Percentiles rank a stretch among this genome's conserved stretches.
Evolutionary conservation across 2,888 invertebrate genomes (phyloP).

Genomic region (Terebella lapidaria): DNA sequence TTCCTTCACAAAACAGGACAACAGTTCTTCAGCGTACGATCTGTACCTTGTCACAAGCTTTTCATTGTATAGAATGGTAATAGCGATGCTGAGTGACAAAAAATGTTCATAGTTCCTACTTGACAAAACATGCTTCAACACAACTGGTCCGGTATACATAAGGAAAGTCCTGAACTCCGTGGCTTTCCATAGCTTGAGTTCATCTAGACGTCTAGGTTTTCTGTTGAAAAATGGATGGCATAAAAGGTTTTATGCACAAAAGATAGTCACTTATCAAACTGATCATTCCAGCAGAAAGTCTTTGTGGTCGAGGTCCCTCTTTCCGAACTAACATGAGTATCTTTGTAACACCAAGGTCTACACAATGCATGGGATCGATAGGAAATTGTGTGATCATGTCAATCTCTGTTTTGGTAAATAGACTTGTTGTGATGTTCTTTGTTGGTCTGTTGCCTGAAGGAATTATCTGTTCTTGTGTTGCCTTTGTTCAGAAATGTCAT

Average conservation of each 20-base stretch:
- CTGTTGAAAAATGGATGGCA: conserved; percentile 5
- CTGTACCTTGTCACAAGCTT: neutral
- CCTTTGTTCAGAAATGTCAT: conserved; percentile 2
- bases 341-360: conserved; percentile 4
- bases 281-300: neutral
- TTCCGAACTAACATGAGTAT: neutral
- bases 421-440: conserved; percentile 4
- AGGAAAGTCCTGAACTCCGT: conserved; percentile 2
- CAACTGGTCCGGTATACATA: conserved; percentile 4
- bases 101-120: neutral
- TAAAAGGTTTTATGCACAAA: neutral
- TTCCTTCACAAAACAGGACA: neutral
- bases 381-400: conserved; percentile 7
- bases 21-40: neutral
- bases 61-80: neutral
- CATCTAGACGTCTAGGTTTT: conserved; percentile 3
- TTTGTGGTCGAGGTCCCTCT: neutral
- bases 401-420: neutral
- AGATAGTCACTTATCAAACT: neutral
- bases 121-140: neutral
- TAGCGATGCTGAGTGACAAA: neutral
- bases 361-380: conserved; percentile 6
- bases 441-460: conserved; percentile 2
- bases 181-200: conserved; percentile 2
- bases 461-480: neutral